Evolutionary conservation across 2,888 invertebrate genomes (phyloP).

Genomic region (Drosophila ezoana): DNA sequence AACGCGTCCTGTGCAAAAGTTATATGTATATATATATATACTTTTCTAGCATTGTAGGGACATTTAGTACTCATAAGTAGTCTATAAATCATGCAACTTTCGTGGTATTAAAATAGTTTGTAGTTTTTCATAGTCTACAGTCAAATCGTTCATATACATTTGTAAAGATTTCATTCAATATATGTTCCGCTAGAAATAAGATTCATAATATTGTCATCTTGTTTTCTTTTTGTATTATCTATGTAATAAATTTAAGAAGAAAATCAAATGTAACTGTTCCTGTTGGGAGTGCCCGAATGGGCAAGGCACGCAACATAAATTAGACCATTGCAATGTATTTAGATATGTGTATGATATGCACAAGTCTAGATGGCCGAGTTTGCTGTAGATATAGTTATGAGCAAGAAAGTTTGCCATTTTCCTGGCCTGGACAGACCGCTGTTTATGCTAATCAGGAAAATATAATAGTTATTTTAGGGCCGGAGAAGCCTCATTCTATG

Average conservation of each 20-base stretch:
- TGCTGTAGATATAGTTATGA: too few relatives aligned
- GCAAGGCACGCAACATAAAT: too few relatives aligned
- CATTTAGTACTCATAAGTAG: background rate
- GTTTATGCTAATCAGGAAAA: too few relatives aligned
- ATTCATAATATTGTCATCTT: conserved; percentile 3
- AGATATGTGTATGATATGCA: too few relatives aligned
- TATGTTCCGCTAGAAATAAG: conserved; percentile 11
- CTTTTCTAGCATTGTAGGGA: conserved; percentile 10
- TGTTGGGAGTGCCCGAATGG: background rate
- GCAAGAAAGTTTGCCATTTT: too few relatives aligned
- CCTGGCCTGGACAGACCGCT: too few relatives aligned
- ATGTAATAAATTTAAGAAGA: conserved; percentile 22
- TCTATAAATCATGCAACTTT: background rate
- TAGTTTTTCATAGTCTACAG: conserved; percentile 14
- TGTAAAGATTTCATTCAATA: conserved; percentile 43
- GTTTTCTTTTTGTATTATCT: conserved; percentile 13
- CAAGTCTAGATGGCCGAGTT: too few relatives aligned
- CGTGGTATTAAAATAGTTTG: conserved; percentile 14
- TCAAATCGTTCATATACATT: conserved; percentile 35
- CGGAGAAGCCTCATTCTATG: too few relatives aligned
- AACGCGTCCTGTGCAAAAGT: background rate
- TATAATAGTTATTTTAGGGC: too few relatives aligned
- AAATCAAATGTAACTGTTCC: background rate
- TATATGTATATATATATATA: background rate
- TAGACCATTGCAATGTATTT: too few relatives aligned